A percentile compares a stretch with the other conserved stretches of the same genome.
Conservation (phyloP, 2,888 invertebrate species). For the Arenicola marina region DNA sequence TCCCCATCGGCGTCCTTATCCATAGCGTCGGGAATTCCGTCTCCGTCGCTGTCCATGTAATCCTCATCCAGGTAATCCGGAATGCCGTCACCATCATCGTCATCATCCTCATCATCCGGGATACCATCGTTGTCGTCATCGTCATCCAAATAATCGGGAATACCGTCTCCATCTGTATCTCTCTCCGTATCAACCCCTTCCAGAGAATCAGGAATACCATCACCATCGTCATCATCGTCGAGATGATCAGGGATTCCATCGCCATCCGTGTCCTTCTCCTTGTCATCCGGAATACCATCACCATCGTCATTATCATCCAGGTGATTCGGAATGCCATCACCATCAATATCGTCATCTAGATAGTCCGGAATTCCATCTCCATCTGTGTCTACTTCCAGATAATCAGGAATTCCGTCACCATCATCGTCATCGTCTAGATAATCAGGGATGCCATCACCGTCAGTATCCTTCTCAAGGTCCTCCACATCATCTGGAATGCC, state of each 20-base stretch:
- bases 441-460: slow-evolving; percentile 40
- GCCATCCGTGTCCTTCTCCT: slow-evolving; percentile 25
- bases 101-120: slow-evolving; percentile 21
- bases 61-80: slow-evolving; percentile 38
- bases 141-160: slow-evolving; percentile 31
- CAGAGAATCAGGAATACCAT: slow-evolving; percentile 45
- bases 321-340: slow-evolving; percentile 36
- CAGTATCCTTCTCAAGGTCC: slow-evolving; percentile 43
- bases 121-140: slow-evolving; percentile 26
- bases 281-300: slow-evolving; percentile 35
- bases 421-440: slow-evolving; percentile 39
- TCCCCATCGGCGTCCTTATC: slow-evolving; percentile 39
- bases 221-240: slow-evolving; percentile 37
- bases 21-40: slow-evolving; percentile 42
- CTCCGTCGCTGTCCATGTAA: slow-evolving; percentile 29
- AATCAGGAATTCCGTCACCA: slow-evolving; percentile 32
- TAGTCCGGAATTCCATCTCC: slow-evolving; percentile 47
- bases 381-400: slow-evolving; percentile 31
- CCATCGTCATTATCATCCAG: slow-evolving; percentile 29
- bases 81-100: slow-evolving; percentile 28
- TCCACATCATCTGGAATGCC: slow-evolving; percentile 46
- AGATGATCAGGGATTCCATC: slow-evolving; percentile 38
- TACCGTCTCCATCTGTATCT: slow-evolving; percentile 52
- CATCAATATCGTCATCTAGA: slow-evolving; percentile 39
- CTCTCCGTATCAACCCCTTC: slow-evolving; percentile 37